Percentiles rank a stretch among this genome's conserved stretches.
phyloP scores from a whole-genome alignment of 1,140 invertebrate genomes.

The Pseudomyrmex cubaensis region DNA sequence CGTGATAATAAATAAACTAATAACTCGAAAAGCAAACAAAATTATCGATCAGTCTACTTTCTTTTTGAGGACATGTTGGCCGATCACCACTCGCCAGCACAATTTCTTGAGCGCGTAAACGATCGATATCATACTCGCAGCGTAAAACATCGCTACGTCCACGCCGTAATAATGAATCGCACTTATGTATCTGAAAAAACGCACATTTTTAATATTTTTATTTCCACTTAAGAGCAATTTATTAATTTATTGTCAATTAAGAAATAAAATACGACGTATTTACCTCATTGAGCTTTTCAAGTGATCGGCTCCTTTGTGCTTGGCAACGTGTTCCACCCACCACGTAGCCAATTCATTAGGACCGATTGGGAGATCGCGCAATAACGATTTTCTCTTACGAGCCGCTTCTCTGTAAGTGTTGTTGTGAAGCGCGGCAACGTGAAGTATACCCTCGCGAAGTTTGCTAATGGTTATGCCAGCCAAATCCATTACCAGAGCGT shows the following conservation, averaged over 20 bases:
- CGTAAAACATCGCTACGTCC: slow-evolving; percentile 78
- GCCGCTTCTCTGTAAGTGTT: slow-evolving; percentile 80
- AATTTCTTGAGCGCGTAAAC: slow-evolving; percentile 72
- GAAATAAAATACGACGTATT: neutral
- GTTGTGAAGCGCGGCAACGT: slow-evolving; percentile 73
- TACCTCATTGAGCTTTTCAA: slow-evolving; percentile 81
- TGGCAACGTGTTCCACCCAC: slow-evolving; percentile 85
- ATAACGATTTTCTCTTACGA: slow-evolving; percentile 74
- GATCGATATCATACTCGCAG: slow-evolving; percentile 41
- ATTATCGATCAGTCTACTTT: slow-evolving; percentile 63
- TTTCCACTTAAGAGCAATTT: neutral
- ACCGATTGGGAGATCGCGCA: slow-evolving; percentile 81
- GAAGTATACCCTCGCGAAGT: slow-evolving; percentile 78
- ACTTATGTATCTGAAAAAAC: slow-evolving; percentile 76
- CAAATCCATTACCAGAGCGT: slow-evolving; percentile 80
- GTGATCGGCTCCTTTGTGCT: slow-evolving; percentile 82
- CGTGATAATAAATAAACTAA: slow-evolving; percentile 58
- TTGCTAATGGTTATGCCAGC: slow-evolving; percentile 76
- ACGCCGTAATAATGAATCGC: slow-evolving; percentile 81
- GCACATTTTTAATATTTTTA: neutral
- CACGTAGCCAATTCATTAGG: slow-evolving; percentile 82
- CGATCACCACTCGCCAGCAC: slow-evolving; percentile 64
- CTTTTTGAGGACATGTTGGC: slow-evolving; percentile 47
- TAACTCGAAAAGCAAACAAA: neutral
- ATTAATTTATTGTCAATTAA: neutral